Conservation (phyloP, 2,888 invertebrate species). For the Scaptomyza polygonia region DNA sequence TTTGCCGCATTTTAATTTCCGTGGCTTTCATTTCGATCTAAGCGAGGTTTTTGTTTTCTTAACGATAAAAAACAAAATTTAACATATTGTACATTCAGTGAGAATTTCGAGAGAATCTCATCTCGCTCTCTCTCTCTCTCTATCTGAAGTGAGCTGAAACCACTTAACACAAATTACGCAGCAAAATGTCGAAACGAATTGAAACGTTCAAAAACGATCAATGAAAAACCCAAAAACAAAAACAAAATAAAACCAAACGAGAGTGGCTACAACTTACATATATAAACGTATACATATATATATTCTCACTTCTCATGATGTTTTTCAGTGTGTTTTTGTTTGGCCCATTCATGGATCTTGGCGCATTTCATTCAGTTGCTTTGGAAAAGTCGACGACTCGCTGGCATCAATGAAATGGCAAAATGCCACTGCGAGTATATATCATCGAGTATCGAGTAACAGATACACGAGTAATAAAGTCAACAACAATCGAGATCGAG, state of each 20-base stretch:
- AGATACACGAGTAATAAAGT: constrained; percentile 64
- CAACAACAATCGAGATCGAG: constrained; percentile 59
- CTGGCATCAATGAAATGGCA: constrained; percentile 67
- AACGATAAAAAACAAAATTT: constrained; percentile 65
- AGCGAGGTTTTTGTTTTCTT: constrained; percentile 51
- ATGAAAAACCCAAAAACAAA: constrained; percentile 50
- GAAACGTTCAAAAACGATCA: constrained; percentile 69
- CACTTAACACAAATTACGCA: constrained; percentile 83
- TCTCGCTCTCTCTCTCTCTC: constrained; percentile 3
- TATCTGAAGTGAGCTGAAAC: constrained; percentile 78
- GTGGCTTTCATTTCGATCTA: constrained; percentile 30
- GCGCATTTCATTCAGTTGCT: constrained; percentile 47
- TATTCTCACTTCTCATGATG: constrained; percentile 22
- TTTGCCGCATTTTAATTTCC: constrained; percentile 76
- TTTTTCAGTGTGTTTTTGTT: constrained; percentile 28
- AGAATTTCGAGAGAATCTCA: constrained; percentile 14
- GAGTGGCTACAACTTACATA: constrained; percentile 2
- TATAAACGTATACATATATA: neutral
- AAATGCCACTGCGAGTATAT: no score
- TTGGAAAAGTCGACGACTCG: constrained; percentile 28
- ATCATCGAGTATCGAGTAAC: constrained; percentile 41
- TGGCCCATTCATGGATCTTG: constrained; percentile 27
- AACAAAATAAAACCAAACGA: neutral
- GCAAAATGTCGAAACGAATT: constrained; percentile 80
- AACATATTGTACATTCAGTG: constrained; percentile 53